A percentile compares a stretch with the other conserved stretches of the same genome.
phyloP scores from a whole-genome alignment of 2,113 vertebrate species.

The Microcebus griseorufus region DNA sequence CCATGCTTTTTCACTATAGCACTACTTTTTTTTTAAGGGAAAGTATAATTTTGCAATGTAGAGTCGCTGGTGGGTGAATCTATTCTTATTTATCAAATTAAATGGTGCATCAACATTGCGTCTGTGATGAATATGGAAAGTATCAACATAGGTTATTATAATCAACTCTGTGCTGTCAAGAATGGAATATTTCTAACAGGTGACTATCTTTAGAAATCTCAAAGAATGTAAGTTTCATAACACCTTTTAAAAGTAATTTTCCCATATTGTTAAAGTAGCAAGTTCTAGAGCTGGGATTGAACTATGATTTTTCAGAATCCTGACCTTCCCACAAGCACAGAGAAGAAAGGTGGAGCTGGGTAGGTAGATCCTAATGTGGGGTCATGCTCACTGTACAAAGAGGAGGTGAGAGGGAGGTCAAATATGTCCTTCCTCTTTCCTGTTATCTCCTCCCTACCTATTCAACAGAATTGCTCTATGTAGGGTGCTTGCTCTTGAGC shows the following conservation, averaged over 20 bases:
- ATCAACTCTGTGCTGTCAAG: not conserved
- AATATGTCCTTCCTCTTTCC: not conserved
- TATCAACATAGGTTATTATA: not conserved
- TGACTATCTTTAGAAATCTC: not conserved
- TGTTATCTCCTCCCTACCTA: not conserved
- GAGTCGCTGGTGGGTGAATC: not conserved
- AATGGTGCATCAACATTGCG: not conserved
- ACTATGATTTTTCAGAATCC: not conserved
- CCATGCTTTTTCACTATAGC: not conserved
- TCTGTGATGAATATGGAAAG: not conserved
- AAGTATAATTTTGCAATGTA: not conserved
- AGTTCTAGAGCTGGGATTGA: not conserved
- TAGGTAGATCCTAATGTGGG: not conserved
- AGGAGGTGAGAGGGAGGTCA: not conserved
- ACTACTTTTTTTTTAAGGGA: not conserved
- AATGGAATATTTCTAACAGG: not conserved
- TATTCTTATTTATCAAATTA: conserved; percentile 13
- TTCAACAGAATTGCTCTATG: not conserved
- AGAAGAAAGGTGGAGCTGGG: not conserved
- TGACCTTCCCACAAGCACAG: not conserved
- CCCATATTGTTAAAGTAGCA: not conserved
- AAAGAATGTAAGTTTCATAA: not conserved
- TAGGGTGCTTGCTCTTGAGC: not conserved
- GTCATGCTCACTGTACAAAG: not conserved
- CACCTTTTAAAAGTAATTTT: not conserved